phyloP scores from a whole-genome alignment of 2,797 vertebrate genomes.

The Pangasius larnaudii region DNA sequence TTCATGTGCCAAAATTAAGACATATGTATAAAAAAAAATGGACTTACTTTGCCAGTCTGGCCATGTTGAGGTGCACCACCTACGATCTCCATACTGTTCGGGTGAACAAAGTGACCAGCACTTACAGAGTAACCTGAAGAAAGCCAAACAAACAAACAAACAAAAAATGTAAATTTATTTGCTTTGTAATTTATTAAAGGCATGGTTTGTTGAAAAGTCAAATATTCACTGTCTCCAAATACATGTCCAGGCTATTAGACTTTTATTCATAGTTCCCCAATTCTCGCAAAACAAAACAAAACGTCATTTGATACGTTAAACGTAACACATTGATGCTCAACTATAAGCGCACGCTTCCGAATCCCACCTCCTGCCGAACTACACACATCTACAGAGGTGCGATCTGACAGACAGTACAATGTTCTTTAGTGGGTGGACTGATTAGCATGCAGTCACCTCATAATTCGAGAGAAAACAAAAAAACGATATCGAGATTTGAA shows the following conservation, averaged over 20 bases:
- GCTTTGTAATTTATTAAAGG: neutral
- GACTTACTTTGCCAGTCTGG: conserved; percentile 92
- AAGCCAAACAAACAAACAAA: neutral
- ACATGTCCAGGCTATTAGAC: neutral
- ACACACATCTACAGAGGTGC: neutral
- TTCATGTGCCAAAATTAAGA: neutral
- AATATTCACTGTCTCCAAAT: neutral
- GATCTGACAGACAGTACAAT: neutral
- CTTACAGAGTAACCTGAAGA: conserved; percentile 89
- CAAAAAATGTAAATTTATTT: neutral
- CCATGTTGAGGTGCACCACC: conserved; percentile 93
- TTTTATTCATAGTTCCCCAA: neutral
- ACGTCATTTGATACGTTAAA: neutral
- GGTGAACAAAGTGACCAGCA: conserved; percentile 86
- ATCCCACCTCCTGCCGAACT: too few species aligned
- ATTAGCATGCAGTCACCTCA: too few species aligned
- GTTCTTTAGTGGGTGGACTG: neutral
- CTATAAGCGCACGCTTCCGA: too few species aligned
- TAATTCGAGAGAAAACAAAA: too few species aligned
- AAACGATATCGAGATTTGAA: too few species aligned
- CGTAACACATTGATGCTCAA: too few species aligned
- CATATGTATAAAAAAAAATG: neutral
- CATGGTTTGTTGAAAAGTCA: neutral
- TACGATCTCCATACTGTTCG: conserved; percentile 80
- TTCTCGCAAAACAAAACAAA: neutral